Evolutionary conservation across 2,113 vertebrate genomes (phyloP).

Genomic region (Chaetops frenatus): DNA sequence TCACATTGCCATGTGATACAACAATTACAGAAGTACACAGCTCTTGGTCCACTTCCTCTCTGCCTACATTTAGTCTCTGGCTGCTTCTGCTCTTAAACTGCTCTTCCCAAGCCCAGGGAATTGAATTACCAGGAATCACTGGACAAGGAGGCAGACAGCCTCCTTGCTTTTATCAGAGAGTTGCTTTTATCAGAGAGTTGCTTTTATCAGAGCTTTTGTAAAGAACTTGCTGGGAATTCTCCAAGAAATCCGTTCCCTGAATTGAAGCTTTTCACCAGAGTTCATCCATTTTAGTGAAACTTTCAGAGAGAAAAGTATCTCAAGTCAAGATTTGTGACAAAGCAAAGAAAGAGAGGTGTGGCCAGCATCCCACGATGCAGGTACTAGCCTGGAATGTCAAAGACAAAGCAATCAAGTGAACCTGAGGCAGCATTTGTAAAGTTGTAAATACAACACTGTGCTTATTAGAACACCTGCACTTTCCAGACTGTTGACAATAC

Average conservation of each 20-base stretch:
- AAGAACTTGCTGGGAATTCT: not conserved
- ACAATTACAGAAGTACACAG: not conserved
- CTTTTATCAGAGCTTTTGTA: not conserved
- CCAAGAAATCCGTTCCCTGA: not conserved
- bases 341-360: not conserved
- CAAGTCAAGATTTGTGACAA: not conserved
- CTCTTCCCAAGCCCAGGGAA: not conserved
- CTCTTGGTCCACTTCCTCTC: not conserved
- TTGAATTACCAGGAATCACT: not conserved
- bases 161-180: too few species aligned
- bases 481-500: not conserved
- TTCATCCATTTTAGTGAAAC: not conserved
- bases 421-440: not conserved
- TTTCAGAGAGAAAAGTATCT: not conserved
- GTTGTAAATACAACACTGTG: not conserved
- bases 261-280: not conserved
- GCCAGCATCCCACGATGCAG: not conserved
- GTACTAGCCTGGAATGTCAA: not conserved
- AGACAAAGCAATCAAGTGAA: not conserved
- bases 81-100: not conserved
- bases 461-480: not conserved
- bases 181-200: not conserved
- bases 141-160: not conserved
- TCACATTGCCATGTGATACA: not conserved
- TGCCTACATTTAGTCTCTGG: not conserved